Percentiles rank a stretch among this genome's conserved stretches.
phyloP scores from a whole-genome alignment of 1,140 invertebrate species.

The Tetramorium parvispinum region DNA sequence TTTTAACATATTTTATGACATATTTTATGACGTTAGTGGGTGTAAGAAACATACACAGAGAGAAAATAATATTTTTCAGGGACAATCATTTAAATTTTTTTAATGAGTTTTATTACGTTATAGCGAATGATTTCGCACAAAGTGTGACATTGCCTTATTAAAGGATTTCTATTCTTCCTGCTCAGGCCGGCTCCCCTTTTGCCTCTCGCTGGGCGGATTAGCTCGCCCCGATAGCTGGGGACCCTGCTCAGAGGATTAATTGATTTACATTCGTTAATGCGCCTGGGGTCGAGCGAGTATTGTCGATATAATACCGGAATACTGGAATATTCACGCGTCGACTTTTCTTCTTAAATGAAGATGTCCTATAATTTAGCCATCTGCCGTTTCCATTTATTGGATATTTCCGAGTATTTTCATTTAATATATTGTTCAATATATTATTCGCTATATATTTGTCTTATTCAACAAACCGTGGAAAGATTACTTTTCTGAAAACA shows the following conservation, averaged over 20 bases:
- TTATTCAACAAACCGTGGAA: background rate
- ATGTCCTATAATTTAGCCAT: slow-evolving; percentile 29
- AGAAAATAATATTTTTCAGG: background rate
- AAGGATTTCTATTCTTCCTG: slow-evolving; percentile 7
- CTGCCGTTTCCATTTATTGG: background rate
- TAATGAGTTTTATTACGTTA: background rate
- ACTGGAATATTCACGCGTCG: background rate
- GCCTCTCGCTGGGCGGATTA: slow-evolving; percentile 36
- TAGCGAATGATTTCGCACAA: background rate
- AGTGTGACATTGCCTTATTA: slow-evolving; percentile 43
- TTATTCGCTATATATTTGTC: background rate
- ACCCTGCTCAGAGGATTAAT: slow-evolving; percentile 47
- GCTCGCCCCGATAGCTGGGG: slow-evolving; percentile 31
- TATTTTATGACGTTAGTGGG: no score
- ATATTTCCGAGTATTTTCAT: background rate
- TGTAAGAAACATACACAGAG: background rate
- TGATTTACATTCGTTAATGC: slow-evolving; percentile 60
- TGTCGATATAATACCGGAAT: slow-evolving; percentile 39
- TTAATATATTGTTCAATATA: background rate
- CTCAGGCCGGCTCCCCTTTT: slow-evolving; percentile 15
- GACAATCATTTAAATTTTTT: background rate
- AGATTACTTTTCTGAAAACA: background rate
- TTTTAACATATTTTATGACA: background rate
- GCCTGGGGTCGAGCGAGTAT: slow-evolving; percentile 29
- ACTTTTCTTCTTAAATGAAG: slow-evolving; percentile 10